These are phyloP conservation scores for Knipowitschia caucasica DNA, from an alignment of 2,797 vertebrate species.

Conservation along the genomic window DNA sequence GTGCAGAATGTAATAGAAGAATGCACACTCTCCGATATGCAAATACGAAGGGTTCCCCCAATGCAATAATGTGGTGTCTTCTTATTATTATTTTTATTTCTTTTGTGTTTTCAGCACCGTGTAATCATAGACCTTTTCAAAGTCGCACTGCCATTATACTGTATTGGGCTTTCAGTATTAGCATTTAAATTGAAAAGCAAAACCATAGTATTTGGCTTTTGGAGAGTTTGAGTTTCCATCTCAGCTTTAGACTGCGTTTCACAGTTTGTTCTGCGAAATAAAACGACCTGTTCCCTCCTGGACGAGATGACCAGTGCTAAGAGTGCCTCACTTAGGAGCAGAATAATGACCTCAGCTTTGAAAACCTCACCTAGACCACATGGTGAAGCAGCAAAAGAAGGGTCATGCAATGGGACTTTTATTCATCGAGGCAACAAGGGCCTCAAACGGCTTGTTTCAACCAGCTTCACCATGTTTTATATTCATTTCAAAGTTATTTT, in stretches of 20 bases:
- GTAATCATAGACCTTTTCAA: conserved; percentile 41
- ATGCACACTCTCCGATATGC: conserved; percentile 23
- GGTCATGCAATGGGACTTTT: too few species aligned
- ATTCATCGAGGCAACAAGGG: too few species aligned
- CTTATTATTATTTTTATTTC: conserved; percentile 13
- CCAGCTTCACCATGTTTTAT: too few species aligned
- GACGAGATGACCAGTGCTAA: conserved; percentile 40
- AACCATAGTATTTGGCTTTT: conserved; percentile 30
- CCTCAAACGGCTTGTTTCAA: too few species aligned
- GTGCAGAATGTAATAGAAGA: conserved; percentile 1
- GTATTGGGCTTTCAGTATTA: conserved; percentile 53
- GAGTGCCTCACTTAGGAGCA: conserved; percentile 40
- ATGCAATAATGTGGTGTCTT: conserved; percentile 19
- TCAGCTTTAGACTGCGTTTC: conserved; percentile 1
- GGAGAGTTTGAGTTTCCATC: conserved; percentile 27
- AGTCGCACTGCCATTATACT: conserved; percentile 37
- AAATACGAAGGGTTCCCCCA: conserved; percentile 16
- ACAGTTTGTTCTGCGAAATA: conserved; percentile 45
- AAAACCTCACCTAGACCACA: conserved; percentile 16
- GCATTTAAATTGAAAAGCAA: conserved; percentile 69
- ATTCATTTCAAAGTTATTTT: too few species aligned
- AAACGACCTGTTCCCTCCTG: conserved; percentile 37
- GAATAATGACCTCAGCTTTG: conserved; percentile 41
- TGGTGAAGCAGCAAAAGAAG: not conserved
- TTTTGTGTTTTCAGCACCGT: conserved; percentile 26